phyloP scores from a whole-genome alignment of 2,113 vertebrate genomes.

The Periophthalmodon schlosseri region DNA sequence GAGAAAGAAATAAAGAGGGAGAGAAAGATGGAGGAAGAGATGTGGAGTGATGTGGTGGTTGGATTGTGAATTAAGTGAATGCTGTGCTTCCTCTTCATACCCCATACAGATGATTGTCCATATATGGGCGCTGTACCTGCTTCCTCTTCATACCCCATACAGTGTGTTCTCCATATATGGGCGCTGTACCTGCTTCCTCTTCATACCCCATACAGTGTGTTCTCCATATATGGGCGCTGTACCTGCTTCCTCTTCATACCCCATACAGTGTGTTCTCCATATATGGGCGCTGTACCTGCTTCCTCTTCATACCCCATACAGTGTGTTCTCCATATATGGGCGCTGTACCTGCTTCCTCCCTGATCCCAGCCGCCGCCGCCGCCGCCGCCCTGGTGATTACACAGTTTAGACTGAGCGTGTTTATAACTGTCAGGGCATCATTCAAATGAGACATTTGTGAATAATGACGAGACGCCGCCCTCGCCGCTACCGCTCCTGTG shows the following conservation, averaged over 20 bases:
- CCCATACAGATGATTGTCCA: too few species aligned
- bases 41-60: constrained; percentile 26
- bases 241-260: constrained; percentile 18
- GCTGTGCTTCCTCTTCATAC: too few species aligned
- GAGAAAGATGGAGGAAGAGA: too few species aligned
- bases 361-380: background rate
- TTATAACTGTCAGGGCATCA: constrained; percentile 34
- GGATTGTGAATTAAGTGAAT: constrained; percentile 1
- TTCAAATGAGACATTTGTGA: constrained; percentile 68
- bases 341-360: constrained; percentile 20
- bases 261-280: constrained; percentile 7
- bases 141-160: too few species aligned
- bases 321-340: constrained; percentile 20
- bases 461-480: constrained; percentile 57
- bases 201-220: too few species aligned
- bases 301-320: constrained; percentile 43
- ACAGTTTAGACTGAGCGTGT: constrained; percentile 12
- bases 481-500: constrained; percentile 59
- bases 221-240: constrained; percentile 19
- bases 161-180: too few species aligned
- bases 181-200: too few species aligned
- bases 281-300: constrained; percentile 12
- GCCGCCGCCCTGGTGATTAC: constrained; percentile 27
- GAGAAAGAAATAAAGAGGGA: too few species aligned
- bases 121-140: too few species aligned